These are phyloP conservation scores for Xiphorhynchus erythropygius DNA, from an alignment of 2,797 vertebrate genomes.

Conservation along the genomic window DNA sequence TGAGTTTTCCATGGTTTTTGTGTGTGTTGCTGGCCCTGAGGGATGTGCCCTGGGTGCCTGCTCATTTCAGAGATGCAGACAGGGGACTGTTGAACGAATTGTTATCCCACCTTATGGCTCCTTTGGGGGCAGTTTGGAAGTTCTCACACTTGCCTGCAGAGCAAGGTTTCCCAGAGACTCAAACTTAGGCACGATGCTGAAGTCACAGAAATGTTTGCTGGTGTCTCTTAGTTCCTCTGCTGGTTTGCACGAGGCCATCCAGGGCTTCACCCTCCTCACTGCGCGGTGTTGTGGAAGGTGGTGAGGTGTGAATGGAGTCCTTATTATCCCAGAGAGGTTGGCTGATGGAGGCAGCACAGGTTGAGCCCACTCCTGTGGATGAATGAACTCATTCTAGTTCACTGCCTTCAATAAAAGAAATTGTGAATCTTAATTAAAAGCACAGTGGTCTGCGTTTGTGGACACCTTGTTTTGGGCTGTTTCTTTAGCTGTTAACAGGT, in stretches of 20 bases:
- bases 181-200: background rate
- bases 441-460: slow-evolving; percentile 50
- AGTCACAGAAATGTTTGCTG: background rate
- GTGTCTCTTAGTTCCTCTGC: background rate
- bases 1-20: background rate
- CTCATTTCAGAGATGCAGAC: background rate
- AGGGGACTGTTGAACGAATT: background rate
- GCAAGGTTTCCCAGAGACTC: background rate
- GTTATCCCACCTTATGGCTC: background rate
- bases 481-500: slow-evolving; percentile 70
- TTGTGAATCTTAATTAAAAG: slow-evolving; percentile 75
- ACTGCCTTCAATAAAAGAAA: background rate
- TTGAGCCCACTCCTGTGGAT: background rate
- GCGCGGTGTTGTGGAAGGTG: background rate
- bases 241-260: background rate
- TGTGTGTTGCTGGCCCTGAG: background rate
- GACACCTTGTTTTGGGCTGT: slow-evolving; percentile 61
- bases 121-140: background rate
- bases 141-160: background rate
- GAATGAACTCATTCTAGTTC: slow-evolving; percentile 65
- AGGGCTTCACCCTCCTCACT: background rate
- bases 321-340: slow-evolving; percentile 34
- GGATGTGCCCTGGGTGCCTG: slow-evolving; percentile 25
- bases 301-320: slow-evolving; percentile 8
- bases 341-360: slow-evolving; percentile 8